Base-by-base conservation (phyloP, 2,888 invertebrate species). In the Amphipoea lucens region DNA sequence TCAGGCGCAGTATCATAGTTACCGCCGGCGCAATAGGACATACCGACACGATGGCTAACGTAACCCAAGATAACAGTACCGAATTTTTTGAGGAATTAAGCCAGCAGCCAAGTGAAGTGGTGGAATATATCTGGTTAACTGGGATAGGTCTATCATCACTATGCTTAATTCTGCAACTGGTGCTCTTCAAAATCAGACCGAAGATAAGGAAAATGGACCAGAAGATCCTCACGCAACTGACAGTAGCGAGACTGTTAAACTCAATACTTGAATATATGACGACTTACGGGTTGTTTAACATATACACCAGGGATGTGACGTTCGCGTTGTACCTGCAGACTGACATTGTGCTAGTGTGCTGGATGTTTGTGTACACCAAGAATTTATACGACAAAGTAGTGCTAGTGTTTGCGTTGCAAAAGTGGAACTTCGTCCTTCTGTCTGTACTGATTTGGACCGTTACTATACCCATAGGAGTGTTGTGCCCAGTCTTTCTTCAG, bases 321-420 rank as follows among this genome's bases (percentile, higher is more conserved):
- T 93, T 88, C 42, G 86, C 90, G 0, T 36, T 92, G 0, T 95
- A 94, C 79, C 60, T 93, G 9, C 94, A 94, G 62, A 92, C 92
- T 0, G 96, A 96, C 60, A 88, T 92, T 0, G 93, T 92, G 0
- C 75, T 96, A 0, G 84, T 95, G 0, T 90, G 91, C 17, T 94
- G 95, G 92, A 96, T 95, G 95, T 94, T 94, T 66, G 81, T 95
- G 3, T 96, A 95, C 76, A 94, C 95, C 0, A 95, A 95, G 80
- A 94, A 94, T 69, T 85, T 96, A 11, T 95, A 95, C 85, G 92
- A 95, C 40, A 95, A 95, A 90, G 91, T 95, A 14, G 92, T 96
- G 0, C 65, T 92, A 4, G 96, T 95, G 66, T 95, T 95, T 48
- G 83, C 86, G 3, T 73, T 90, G 7, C 85, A 89, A 48, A 91